These are phyloP conservation scores for Mirounga angustirostris DNA, from an alignment of 2,113 vertebrate species.

Conservation along the genomic window DNA sequence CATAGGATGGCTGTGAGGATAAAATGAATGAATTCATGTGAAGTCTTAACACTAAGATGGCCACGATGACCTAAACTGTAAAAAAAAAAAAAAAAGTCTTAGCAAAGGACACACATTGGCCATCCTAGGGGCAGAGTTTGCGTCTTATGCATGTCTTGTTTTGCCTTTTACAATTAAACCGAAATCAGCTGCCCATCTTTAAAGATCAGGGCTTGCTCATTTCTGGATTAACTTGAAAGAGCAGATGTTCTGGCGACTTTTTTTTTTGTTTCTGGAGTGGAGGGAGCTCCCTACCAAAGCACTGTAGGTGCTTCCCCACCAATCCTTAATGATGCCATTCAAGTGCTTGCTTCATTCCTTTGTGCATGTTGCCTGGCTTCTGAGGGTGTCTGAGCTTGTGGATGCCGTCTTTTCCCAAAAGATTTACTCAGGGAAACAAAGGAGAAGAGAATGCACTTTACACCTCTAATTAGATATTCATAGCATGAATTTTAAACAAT, in stretches of 20 bases:
- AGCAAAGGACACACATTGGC: neutral
- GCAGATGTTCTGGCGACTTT: neutral
- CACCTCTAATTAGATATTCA: slow-evolving; percentile 61
- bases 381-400: neutral
- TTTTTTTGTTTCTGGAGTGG: neutral
- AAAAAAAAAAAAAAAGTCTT: neutral
- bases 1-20: neutral
- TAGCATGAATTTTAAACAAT: slow-evolving; percentile 49
- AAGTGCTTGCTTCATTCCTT: neutral
- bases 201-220: neutral
- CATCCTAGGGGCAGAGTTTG: neutral
- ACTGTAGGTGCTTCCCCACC: fast-evolving
- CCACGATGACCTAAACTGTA: neutral
- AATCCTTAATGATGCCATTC: neutral
- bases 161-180: neutral
- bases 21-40: neutral
- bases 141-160: neutral
- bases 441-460: slow-evolving; percentile 41
- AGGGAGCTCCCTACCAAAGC: neutral
- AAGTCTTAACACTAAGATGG: neutral
- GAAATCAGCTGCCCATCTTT: neutral
- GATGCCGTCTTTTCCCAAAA: slow-evolving; percentile 1
- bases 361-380: neutral
- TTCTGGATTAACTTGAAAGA: neutral
- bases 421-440: slow-evolving; percentile 31